Evolutionary conservation across 37 sponge, comb jelly and placozoan genomes (phyloP).

Genomic region (Agelas oroides): DNA sequence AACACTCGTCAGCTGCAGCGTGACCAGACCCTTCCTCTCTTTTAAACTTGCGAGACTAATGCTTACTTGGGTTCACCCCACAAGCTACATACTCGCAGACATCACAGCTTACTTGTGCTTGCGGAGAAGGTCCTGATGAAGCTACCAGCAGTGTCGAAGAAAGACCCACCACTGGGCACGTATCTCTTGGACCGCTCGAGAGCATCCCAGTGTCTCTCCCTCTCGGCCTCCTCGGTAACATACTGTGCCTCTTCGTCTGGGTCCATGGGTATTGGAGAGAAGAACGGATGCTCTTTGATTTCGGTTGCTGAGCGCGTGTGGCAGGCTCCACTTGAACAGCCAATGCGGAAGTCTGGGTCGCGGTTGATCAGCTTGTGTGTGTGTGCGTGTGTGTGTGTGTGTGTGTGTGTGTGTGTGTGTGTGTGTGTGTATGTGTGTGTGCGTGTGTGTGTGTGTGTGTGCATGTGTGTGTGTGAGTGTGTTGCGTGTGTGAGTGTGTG

Average conservation of each 20-base stretch:
- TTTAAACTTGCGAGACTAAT: too few relatives aligned
- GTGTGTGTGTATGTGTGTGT: neutral
- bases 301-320: conserved; percentile 30
- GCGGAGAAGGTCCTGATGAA: conserved; percentile 37
- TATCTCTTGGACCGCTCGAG: conserved; percentile 9
- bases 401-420: conserved; percentile 19
- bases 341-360: conserved; percentile 68
- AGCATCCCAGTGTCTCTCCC: conserved; percentile 40
- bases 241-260: conserved; percentile 34
- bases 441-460: too few relatives aligned
- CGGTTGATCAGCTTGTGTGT: conserved; percentile 68
- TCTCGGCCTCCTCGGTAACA: conserved; percentile 41
- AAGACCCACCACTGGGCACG: neutral
- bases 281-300: conserved; percentile 84
- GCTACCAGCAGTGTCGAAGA: conserved; percentile 20
- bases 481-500: neutral
- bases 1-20: too few relatives aligned
- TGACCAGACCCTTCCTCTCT: too few relatives aligned
- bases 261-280: conserved; percentile 57
- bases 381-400: conserved; percentile 12
- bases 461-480: too few relatives aligned
- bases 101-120: conserved; percentile 2
- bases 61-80: too few relatives aligned
- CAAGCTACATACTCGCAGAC: neutral
- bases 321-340: conserved; percentile 12